Base-by-base conservation (phyloP, 2,797 vertebrate species). In the Brotogeris chrysoptera region DNA sequence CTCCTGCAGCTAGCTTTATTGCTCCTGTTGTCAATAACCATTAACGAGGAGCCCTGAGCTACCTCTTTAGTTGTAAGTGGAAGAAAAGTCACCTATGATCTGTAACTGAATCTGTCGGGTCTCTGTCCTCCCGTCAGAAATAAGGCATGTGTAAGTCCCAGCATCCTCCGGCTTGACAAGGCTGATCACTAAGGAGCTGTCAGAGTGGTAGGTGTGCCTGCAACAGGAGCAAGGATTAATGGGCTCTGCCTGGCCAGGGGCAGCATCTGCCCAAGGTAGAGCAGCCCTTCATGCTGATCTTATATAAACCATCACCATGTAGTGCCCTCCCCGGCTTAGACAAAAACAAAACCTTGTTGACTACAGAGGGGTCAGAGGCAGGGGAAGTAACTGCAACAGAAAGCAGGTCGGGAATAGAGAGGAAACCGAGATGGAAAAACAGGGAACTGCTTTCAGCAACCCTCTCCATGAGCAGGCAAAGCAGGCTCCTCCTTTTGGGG, bases 161-260 rank as follows among this genome's bases (percentile, higher is more conserved):
- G 97, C 74, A 0, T 98, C 98, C 87, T 97, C 97, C 0, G 72
- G 78, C 79, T 25, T 32, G 69, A 97, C n/a, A 3, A 97, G 94
- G 86, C 92, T 96, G 97, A 98, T 98, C 41, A 98, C 83, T 71
- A 98, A 93, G 68, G 98, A 98, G 90, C 93, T 94, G 38, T 98
- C 98, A 0, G 96, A 84, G 85, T 98, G 98, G 82, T 95, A 94
- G 64, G 49, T 95, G 95, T 98, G 94, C 96, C 98, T 98, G 86
- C 41, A 80, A 85, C 17, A 36, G 18, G 17, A 34, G 32, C 4
- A 15, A 69, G 78, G 50, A 72, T 60, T n/a, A 65, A 24, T 3
- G 19, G 66, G 16, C 60, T 34, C 69, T 80, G 64, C 71, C 46
- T 9, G 47, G 63, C 61, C 52, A 5, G 2, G 0, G 11, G 10